Evolutionary conservation across 2,113 vertebrate species (phyloP), one percentile per base, ranked within the genome.

Genomic region (Campylomormyrus tamandua): DNA sequence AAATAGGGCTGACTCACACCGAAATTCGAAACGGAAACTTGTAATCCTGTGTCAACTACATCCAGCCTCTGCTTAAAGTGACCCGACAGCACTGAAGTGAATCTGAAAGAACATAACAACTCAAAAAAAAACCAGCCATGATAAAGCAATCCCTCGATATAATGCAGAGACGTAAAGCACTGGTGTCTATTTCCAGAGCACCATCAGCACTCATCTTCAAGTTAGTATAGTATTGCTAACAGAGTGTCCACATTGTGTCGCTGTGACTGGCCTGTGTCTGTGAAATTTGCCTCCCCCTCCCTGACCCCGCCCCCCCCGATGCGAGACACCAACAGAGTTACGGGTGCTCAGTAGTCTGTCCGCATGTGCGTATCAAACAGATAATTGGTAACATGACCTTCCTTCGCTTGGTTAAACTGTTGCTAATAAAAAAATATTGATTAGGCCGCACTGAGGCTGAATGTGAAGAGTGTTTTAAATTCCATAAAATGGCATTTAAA

Each of bases 341-440:
- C 39, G 13, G 11, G 50, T 77, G 31, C 66, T 91, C 89, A 90
- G 88, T 62, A 89, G 88, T 92, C 86, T 53, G n/a, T 88, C 48
- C 62, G 48, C 90, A 90, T 49, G 62, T 74, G n/a, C 13, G n/a
- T 70, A 90, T 83, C 85, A 87, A 58, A 90, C 15, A 91, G 90
- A 91, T 92, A 92, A 91, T 90, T 89, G 89, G 90, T 62, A 46
- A 89, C 92, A 92, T 89, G 87, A 90, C 89, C 91, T 91, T 90
- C 89, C 87, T 50, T 88, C 27, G 49, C 90, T 91, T 91, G n/a
- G 90, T 87, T 92, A 90, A 91, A 92, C 91, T 92, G 89, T 89
- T 87, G 42, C 83, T 83, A 92, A 89, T 88, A 91, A 83, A 89
- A 88, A 90, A 87, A 87, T 89, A 91, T 90, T 91, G 90, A 91